Base-by-base conservation (phyloP, 2,888 invertebrate species). In the Standfussiana lucernea region DNA sequence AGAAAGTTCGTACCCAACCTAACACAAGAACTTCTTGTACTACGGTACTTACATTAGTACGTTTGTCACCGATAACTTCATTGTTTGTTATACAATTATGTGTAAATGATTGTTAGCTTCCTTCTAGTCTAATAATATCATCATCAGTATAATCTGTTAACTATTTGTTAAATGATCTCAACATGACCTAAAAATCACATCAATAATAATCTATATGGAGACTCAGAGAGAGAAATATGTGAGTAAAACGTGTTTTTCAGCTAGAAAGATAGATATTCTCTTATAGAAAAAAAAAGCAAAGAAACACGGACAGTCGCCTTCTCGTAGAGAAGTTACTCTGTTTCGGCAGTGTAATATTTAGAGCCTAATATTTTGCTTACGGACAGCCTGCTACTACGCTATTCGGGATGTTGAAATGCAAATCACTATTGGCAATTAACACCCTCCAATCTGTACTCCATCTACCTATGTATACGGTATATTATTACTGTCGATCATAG, bases 391-490 rank as follows among this genome's bases (percentile, higher is more conserved):
- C 5, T 47, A 45, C 37, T 42, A 50, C 11, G 11, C 5, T 6
- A n/a, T 50, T 21, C n/a, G 40, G 5, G 45, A 56, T 18, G 0
- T 40, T 68, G 8, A 37, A 37, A 75, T 42, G 21, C 40, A 53
- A 50, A 75, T 75, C 10, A 50, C n/a, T 40, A 69, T 62, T n/a
- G 10, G 32, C 18, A 40, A 50, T 62, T 62, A 72, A 15, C 40
- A 62, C 7, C 32, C n/a, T 21, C 2, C 7, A 21, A 5, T 53
- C 10, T 61, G 24, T 18, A 18, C 56, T 32, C 11, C 28, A 42
- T 5, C 5, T 47, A 66, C 28, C 1, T 37, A 47, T 18, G 6
- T 47, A 21, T 11, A 42, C 40, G 13, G 10, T 56, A 21, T 28
- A 13, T 45, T n/a, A 13, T 35, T 8, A 37, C 6, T 15, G 5